Conservation (phyloP, 2,113 vertebrate genomes). For the Podilymbus podiceps region DNA sequence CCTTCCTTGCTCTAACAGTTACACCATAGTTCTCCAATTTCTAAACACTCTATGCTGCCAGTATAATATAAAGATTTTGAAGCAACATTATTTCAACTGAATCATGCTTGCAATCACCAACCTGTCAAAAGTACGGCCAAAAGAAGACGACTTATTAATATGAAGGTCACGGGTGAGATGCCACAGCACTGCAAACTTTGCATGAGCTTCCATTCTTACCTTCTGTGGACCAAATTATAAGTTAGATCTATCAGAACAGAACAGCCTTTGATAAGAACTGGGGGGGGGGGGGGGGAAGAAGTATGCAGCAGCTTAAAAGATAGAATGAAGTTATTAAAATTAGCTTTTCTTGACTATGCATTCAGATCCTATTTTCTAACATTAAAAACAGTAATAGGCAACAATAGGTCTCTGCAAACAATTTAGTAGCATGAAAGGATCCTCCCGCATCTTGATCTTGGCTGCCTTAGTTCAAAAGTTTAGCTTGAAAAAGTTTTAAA, state of each 20-base stretch:
- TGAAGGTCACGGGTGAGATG: slow-evolving; percentile 96
- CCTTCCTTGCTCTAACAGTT: neutral
- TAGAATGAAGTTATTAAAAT: neutral
- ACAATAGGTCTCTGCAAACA: neutral
- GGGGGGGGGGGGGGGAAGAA: too few relatives aligned
- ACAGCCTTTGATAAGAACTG: neutral
- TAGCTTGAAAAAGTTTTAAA: neutral
- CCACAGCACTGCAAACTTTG: slow-evolving; percentile 97
- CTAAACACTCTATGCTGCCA: neutral
- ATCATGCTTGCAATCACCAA: slow-evolving; percentile 58
- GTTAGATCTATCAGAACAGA: neutral
- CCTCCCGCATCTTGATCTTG: neutral
- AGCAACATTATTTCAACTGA: neutral
- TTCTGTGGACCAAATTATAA: slow-evolving; percentile 73
- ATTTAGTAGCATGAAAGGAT: neutral
- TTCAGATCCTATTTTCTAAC: neutral
- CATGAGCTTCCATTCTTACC: slow-evolving; percentile 91
- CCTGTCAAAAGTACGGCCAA: slow-evolving; percentile 97
- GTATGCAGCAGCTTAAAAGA: neutral
- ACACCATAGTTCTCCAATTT: neutral
- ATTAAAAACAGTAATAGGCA: neutral
- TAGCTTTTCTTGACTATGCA: neutral
- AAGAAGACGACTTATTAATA: slow-evolving; percentile 94
- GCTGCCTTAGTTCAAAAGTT: neutral
- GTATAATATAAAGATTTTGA: neutral